Evolutionary conservation across 2,113 vertebrate species (phyloP), one percentile per base, ranked within the genome.

Genomic region (Microcebus jonahi): DNA sequence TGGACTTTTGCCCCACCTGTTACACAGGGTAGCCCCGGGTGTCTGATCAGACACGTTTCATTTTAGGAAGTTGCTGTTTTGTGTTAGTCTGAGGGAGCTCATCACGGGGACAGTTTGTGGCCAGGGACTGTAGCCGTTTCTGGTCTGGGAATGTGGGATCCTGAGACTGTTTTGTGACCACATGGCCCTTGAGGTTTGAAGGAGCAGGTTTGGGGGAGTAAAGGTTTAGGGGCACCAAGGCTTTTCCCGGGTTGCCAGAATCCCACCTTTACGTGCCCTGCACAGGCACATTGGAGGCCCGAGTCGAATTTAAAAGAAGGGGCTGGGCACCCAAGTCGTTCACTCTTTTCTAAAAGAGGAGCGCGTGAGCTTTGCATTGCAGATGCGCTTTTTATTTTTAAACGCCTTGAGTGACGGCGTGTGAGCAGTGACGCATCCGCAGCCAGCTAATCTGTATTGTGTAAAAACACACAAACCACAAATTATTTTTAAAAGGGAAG

Each of bases 391-490:
- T 76, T 96, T 97, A 97, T 97, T 97, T 97, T 96, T 97, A 97
- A 96, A 90, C 31, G 0, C 81, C 0, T 2, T 57, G 90, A 89
- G 92, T 73, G 96, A 86, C 15, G 61, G 97, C 76, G 27, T 88
- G 88, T n/a, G 67, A 79, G 88, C 57, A 20, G 11, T 97, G 97
- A 95, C 87, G n/a, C 96, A 88, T 88, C 81, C 15, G 2, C 93
- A 82, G 82, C 88, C 76, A 89, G 90, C 88, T 94, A 88, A 95
- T 96, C 93, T 79, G 94, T 96, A 90, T 95, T 97, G 97, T 97
- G 88, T 81, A 92, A 88, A 98, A 97, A 96, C 93, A 97, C 90
- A 81, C 88, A 97, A 95, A 98, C 97, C 97, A 90, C 97, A 96
- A 90, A 96, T 97, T 96, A 97, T 97, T 94, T 95, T 97, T 84